Percentiles rank a stretch among this genome's conserved stretches.
These are phyloP conservation scores for Gallinago media DNA, from an alignment of 2,113 vertebrate species.

Conservation along the genomic window DNA sequence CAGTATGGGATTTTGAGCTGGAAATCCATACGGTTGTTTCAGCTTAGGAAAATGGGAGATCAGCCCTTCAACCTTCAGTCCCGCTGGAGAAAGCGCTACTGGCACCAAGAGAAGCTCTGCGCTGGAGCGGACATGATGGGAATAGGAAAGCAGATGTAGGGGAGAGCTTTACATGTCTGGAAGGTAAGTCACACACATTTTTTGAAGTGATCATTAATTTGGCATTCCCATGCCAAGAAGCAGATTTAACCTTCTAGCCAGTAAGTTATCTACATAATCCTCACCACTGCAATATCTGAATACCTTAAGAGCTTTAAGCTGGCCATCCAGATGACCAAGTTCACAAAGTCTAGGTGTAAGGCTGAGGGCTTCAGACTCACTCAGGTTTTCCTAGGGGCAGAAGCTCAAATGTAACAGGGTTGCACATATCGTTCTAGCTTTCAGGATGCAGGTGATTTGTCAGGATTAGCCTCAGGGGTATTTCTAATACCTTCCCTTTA, in stretches of 20 bases:
- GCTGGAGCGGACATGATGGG: background rate
- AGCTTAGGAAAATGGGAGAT: background rate
- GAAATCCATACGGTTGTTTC: background rate
- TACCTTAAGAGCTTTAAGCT: background rate
- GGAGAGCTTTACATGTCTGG: background rate
- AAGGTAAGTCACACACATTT: background rate
- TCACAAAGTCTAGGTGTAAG: background rate
- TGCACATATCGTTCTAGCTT: background rate
- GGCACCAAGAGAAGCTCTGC: background rate
- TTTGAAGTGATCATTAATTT: background rate
- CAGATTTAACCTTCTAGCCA: conserved; percentile 16
- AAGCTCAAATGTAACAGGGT: background rate
- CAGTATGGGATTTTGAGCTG: background rate
- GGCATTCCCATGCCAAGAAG: background rate
- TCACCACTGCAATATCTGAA: background rate
- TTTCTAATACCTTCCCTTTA: conserved; percentile 27
- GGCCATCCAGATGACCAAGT: background rate
- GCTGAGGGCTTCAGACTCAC: accelerated
- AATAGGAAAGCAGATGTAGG: background rate
- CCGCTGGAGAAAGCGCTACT: background rate
- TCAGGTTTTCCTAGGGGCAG: background rate
- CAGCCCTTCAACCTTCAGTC: background rate
- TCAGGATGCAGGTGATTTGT: background rate
- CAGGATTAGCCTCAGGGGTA: conserved; percentile 37
- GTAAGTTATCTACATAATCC: background rate